Conservation (phyloP, 2,113 vertebrate species). For the Pantherophis guttatus region DNA sequence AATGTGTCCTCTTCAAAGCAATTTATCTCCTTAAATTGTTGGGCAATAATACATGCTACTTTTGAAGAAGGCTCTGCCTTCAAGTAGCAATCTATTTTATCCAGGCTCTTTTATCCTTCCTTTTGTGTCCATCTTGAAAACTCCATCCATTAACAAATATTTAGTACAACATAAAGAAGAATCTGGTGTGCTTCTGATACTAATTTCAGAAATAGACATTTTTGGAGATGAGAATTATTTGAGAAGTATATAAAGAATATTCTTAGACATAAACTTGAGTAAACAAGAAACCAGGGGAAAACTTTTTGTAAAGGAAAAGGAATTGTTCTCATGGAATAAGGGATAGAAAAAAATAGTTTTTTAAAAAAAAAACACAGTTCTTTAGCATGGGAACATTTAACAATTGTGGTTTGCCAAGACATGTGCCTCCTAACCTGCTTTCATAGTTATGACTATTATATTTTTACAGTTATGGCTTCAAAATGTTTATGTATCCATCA, state of each 20-base stretch:
- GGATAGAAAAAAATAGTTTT: background rate
- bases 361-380: background rate
- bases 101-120: background rate
- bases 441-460: background rate
- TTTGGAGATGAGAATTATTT: background rate
- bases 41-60: background rate
- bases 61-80: background rate
- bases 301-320: background rate
- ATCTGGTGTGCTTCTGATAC: background rate
- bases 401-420: background rate
- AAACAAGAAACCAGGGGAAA: background rate
- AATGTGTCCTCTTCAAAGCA: background rate
- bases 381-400: background rate
- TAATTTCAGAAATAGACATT: background rate
- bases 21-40: background rate
- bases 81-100: background rate
- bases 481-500: background rate
- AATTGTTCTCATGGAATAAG: background rate
- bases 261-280: background rate
- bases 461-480: background rate
- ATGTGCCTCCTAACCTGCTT: background rate
- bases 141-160: background rate
- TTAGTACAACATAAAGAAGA: background rate
- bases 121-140: background rate
- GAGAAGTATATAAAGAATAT: background rate